Evolutionary conservation across 2,888 invertebrate species (phyloP).

Genomic region (Drosophila monieri): DNA sequence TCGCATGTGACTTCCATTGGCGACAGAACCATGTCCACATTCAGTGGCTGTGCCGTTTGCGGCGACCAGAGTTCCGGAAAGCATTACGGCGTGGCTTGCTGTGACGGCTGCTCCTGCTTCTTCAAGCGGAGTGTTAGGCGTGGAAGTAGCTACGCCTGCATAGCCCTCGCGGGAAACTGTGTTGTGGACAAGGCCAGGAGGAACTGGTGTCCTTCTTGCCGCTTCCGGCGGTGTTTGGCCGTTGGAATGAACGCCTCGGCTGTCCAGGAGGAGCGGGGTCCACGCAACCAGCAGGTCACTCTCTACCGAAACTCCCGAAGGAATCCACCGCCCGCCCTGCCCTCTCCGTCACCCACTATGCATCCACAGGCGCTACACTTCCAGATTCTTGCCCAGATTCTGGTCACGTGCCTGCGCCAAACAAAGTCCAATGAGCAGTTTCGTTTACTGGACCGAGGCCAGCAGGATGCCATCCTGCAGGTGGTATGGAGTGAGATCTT

Average conservation of each 20-base stretch:
- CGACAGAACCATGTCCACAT: constrained; percentile 49
- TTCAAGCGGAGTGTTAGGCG: constrained; percentile 93
- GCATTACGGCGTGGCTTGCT: constrained; percentile 93
- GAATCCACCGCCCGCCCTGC: background rate
- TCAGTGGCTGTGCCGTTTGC: constrained; percentile 88
- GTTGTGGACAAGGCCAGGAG: constrained; percentile 91
- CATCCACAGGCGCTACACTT: constrained; percentile 84
- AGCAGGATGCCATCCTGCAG: constrained; percentile 86
- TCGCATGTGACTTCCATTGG: constrained; percentile 33
- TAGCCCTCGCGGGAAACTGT: constrained; percentile 90
- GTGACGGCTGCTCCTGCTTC: constrained; percentile 95
- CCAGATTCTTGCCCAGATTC: constrained; percentile 86
- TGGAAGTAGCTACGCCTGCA: constrained; percentile 90
- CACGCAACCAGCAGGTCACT: constrained; percentile 84
- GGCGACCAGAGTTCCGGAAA: constrained; percentile 93
- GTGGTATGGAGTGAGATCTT: constrained; percentile 87
- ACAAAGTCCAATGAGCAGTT: constrained; percentile 86
- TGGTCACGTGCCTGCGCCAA: constrained; percentile 86
- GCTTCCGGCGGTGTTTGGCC: constrained; percentile 90
- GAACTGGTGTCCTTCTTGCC: constrained; percentile 95
- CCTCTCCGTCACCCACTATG: constrained; percentile 54
- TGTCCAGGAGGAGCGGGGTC: constrained; percentile 93
- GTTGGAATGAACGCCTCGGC: constrained; percentile 92
- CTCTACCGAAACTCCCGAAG: constrained; percentile 15
- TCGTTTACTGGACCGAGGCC: constrained; percentile 83